Percentiles rank a stretch among this genome's conserved stretches.
Conservation (phyloP, 2,797 vertebrate species). For the Pangasius larnaudii region DNA sequence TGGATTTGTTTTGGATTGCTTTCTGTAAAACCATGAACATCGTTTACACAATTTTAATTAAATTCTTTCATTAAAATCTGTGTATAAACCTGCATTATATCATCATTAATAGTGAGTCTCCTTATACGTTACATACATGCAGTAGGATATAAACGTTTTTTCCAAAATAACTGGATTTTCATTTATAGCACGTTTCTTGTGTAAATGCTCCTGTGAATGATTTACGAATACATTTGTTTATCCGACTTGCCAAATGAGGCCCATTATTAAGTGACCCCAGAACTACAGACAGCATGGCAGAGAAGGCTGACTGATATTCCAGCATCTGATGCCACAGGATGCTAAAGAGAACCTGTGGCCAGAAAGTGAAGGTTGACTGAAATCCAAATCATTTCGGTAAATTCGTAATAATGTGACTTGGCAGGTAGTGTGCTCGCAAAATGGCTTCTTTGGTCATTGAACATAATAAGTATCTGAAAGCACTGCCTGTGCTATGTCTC, state of each 20-base stretch:
- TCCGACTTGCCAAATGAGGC: background rate
- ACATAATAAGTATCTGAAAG: conserved; percentile 22
- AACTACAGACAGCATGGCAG: background rate
- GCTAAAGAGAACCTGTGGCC: background rate
- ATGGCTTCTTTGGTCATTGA: background rate
- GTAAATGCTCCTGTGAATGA: background rate
- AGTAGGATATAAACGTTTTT: background rate
- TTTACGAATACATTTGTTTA: background rate
- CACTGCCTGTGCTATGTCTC: conserved; percentile 13
- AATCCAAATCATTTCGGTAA: background rate
- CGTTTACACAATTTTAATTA: background rate
- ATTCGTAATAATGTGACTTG: conserved; percentile 1
- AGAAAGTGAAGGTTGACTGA: background rate
- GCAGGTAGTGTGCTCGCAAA: background rate
- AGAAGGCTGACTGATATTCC: background rate
- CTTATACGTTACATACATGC: background rate
- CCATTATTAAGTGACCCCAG: background rate
- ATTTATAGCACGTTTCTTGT: background rate
- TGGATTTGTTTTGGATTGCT: background rate
- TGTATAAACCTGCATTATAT: background rate
- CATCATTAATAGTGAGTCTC: background rate
- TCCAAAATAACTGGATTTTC: background rate
- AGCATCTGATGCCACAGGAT: background rate
- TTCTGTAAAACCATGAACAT: background rate
- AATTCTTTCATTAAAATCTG: background rate